Conservation (phyloP, 2,888 invertebrate species). For the Ethmia dodecea region DNA sequence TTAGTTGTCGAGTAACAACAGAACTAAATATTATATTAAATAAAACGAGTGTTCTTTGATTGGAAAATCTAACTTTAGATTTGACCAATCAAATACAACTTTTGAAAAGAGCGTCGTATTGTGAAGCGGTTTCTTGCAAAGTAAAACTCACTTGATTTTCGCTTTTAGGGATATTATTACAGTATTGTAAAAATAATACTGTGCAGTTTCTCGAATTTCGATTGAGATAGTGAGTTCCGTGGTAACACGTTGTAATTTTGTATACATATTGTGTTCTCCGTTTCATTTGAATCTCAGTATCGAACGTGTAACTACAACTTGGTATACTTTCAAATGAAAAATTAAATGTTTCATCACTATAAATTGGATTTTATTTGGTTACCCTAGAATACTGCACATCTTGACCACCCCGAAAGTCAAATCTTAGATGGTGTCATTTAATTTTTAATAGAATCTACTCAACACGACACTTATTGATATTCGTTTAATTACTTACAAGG, state of each 20-base stretch:
- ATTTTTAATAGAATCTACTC: too few species aligned
- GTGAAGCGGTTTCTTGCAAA: constrained; percentile 13
- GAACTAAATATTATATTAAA: too few species aligned
- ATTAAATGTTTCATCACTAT: constrained; percentile 76
- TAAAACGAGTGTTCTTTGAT: constrained; percentile 3
- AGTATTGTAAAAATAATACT: too few species aligned
- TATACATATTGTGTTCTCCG: constrained; percentile 59
- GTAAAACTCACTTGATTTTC: constrained; percentile 21
- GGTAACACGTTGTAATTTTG: constrained; percentile 41
- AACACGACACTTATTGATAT: too few species aligned
- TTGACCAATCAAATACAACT: constrained; percentile 2
- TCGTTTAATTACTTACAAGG: too few species aligned
- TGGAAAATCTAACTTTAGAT: not conserved
- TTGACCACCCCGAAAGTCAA: too few species aligned
- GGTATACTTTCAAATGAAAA: constrained; percentile 76
- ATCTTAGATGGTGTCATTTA: too few species aligned
- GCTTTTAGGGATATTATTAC: too few species aligned
- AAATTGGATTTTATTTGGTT: constrained; percentile 30
- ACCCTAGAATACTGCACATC: too few species aligned
- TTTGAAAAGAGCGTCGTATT: constrained; percentile 1
- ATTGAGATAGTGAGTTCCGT: constrained; percentile 1
- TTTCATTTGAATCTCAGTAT: constrained; percentile 77
- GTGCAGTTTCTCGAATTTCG: not conserved
- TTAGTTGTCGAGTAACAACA: constrained; percentile 40
- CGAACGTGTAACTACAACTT: constrained; percentile 71